Conservation (phyloP, 2,113 vertebrate species). For the Theropithecus gelada region DNA sequence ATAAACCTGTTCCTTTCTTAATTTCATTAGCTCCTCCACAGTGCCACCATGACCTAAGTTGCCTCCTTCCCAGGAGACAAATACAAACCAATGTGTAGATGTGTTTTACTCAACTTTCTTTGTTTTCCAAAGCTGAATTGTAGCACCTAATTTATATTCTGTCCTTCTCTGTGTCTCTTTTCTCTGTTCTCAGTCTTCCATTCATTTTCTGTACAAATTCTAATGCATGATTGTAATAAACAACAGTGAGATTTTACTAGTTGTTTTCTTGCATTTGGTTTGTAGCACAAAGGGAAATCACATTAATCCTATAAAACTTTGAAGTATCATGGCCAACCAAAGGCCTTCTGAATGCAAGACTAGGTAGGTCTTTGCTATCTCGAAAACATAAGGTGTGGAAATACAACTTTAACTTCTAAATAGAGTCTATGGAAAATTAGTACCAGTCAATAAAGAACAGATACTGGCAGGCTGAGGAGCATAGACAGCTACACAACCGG, state of each 20-base stretch:
- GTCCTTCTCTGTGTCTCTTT: neutral
- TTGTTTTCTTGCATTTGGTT: neutral
- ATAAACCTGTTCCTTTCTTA: neutral
- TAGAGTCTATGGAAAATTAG: neutral
- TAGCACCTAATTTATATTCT: neutral
- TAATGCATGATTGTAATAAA: neutral
- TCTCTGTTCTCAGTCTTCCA: neutral
- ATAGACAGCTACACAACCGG: neutral
- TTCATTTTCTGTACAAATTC: neutral
- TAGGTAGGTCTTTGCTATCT: neutral
- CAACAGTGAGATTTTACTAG: neutral
- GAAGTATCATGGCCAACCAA: neutral
- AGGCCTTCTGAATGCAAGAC: neutral
- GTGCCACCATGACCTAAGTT: neutral
- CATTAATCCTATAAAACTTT: neutral
- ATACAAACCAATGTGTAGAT: neutral
- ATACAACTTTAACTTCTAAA: neutral
- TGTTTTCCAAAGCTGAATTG: neutral
- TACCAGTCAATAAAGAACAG: neutral
- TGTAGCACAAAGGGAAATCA: neutral
- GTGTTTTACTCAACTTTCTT: neutral
- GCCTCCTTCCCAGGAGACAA: constrained; percentile 5
- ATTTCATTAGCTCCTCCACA: neutral
- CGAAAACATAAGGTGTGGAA: neutral
- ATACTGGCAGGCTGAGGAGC: neutral